These are phyloP conservation scores for Phasianus colchicus DNA, from an alignment of 2,113 vertebrate genomes.

Conservation along the genomic window DNA sequence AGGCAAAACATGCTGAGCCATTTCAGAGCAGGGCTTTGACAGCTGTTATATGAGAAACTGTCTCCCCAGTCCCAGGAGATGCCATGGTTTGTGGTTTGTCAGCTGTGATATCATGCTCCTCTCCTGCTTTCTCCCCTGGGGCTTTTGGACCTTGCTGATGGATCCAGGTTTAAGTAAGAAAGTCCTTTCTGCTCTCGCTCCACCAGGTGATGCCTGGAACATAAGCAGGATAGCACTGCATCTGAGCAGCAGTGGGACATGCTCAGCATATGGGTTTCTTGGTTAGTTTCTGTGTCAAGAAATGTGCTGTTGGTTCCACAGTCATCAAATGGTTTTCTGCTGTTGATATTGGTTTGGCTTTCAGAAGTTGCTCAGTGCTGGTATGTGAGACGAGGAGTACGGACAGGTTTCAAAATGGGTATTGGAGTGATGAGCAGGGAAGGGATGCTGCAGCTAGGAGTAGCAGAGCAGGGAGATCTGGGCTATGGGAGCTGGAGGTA, in stretches of 20 bases:
- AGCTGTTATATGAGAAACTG: neutral
- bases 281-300: neutral
- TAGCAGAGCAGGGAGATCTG: neutral
- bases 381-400: accelerated
- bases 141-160: neutral
- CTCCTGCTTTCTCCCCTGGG: neutral
- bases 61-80: neutral
- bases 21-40: neutral
- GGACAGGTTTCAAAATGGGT: accelerated
- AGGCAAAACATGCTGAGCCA: neutral
- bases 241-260: neutral
- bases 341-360: neutral
- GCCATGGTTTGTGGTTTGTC: neutral
- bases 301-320: neutral
- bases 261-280: neutral
- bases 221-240: neutral
- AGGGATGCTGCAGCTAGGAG: neutral
- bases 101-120: neutral
- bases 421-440: neutral
- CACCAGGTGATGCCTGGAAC: neutral
- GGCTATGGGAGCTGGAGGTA: neutral
- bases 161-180: neutral
- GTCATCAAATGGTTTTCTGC: neutral
- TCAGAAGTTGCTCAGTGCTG: neutral
- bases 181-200: neutral